These are phyloP conservation scores for Lymantria monacha DNA, from an alignment of 2,888 invertebrate species.

Conservation along the genomic window DNA sequence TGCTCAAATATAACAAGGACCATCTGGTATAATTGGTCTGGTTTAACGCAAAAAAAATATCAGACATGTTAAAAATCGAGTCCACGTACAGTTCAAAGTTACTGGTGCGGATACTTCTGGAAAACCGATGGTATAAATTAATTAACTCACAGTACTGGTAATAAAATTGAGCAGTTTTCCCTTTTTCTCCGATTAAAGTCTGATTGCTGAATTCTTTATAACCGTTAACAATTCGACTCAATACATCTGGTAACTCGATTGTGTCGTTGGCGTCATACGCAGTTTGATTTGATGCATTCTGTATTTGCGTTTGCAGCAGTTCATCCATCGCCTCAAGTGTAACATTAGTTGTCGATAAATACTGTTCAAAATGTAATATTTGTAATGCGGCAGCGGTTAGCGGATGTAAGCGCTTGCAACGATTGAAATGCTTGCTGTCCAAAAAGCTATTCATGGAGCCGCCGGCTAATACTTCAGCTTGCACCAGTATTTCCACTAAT, in stretches of 20 bases:
- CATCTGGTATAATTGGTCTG: constrained; percentile 8
- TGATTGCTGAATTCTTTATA: neutral
- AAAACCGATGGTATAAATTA: neutral
- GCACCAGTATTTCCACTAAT: constrained; percentile 36
- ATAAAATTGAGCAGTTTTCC: constrained; percentile 28
- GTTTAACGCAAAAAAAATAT: constrained; percentile 20
- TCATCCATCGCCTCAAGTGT: constrained; percentile 14
- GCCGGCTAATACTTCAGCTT: constrained; percentile 38
- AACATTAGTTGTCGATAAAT: constrained; percentile 25
- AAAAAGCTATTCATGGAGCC: constrained; percentile 44
- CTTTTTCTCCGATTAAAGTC: constrained; percentile 6
- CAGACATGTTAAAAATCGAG: constrained; percentile 15
- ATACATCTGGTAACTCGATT: constrained; percentile 25
- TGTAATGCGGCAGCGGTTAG: constrained; percentile 34
- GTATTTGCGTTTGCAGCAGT: constrained; percentile 19
- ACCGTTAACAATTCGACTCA: constrained; percentile 6
- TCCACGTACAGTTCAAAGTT: constrained; percentile 29
- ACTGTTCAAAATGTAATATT: constrained; percentile 39
- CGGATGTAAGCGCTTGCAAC: constrained; percentile 45
- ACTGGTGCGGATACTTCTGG: constrained; percentile 21
- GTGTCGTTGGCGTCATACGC: constrained; percentile 17
- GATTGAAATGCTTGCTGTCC: constrained; percentile 46
- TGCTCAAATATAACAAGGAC: constrained; percentile 2
- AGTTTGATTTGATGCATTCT: constrained; percentile 23
- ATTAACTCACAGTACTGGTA: constrained; percentile 11